Evolutionary conservation across 1,140 invertebrate species (phyloP), one percentile per base, ranked within the genome.

Genomic region (Musca domestica): DNA sequence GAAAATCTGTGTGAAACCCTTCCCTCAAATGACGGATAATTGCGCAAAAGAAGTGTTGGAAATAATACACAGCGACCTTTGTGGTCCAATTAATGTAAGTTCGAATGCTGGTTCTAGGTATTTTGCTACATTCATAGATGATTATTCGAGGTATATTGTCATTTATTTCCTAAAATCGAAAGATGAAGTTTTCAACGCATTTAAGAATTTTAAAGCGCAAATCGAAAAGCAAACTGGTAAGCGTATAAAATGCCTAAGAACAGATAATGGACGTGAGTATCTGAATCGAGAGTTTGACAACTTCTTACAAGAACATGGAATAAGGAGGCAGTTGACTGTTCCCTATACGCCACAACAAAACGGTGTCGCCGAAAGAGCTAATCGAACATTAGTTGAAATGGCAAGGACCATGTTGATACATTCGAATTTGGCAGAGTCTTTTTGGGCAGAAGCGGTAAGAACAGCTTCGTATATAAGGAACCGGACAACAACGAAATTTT

Each of bases 51-150:
- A 63, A 22, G 9, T 69, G 27, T 71, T 84, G 30, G 76, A 81
- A 51, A 54, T 82, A 3, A 72, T 83, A n/a, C 80, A 83, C 67
- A 72, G 75, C 56, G 81, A 83, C 64, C 66, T 84, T 7, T 83
- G 82, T 72, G 82, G 81, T 48, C 80, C 75, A 7, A 81, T 82
- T 75, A 56, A 74, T 15, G 61, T 61, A 46, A 46, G 14, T 20
- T 76, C 82, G 7, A 52, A 74, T 5, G 69, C 69, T 3, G 72
- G 73, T 1, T 61, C 68, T 15, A 48, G 64, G 15, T 82, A 78
- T 65, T 74, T 81, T 23, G 41, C 77, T 2, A 71, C 74, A 17
- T 76, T 82, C 49, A 81, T 76, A 12, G 77, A 82, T 67, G 75
- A 81, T 65, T 74, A 71, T 70, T 71, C 70, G 14, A 68, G 72